phyloP scores from a whole-genome alignment of 2,113 vertebrate species.

The Erinaceus europaeus region DNA sequence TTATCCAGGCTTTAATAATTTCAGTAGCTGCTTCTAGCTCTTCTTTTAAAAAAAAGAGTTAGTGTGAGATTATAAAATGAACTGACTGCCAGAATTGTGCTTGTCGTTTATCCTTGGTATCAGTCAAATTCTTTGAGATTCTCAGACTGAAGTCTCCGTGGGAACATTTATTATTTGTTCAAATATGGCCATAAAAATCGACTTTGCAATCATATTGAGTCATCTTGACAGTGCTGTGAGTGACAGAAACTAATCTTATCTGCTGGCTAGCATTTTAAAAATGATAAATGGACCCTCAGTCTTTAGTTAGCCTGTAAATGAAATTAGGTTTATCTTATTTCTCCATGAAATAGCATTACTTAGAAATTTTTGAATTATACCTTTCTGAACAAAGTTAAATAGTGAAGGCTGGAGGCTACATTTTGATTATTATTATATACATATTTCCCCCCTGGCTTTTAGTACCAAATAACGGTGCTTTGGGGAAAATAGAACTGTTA shows the following conservation, averaged over 20 bases:
- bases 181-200: constrained; percentile 68
- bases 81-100: background rate
- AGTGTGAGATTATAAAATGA: constrained; percentile 21
- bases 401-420: constrained; percentile 47
- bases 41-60: constrained; percentile 24
- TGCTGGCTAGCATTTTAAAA: constrained; percentile 64
- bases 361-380: constrained; percentile 68
- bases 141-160: constrained; percentile 22
- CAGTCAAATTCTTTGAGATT: constrained; percentile 51
- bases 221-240: constrained; percentile 65
- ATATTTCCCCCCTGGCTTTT: constrained; percentile 18
- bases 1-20: constrained; percentile 41
- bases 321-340: constrained; percentile 75
- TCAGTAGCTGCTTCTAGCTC: background rate
- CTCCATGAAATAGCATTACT: constrained; percentile 64
- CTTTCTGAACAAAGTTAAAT: constrained; percentile 63
- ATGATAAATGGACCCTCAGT: constrained; percentile 70
- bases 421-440: constrained; percentile 51
- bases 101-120: background rate
- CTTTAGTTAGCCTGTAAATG: constrained; percentile 70
- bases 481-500: constrained; percentile 39
- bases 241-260: constrained; percentile 73
- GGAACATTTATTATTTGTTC: constrained; percentile 68
- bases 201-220: constrained; percentile 69
- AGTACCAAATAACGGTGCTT: constrained; percentile 45